Conservation (phyloP, 92 coral and sea anemone species). For the Blastomussa wellsi region DNA sequence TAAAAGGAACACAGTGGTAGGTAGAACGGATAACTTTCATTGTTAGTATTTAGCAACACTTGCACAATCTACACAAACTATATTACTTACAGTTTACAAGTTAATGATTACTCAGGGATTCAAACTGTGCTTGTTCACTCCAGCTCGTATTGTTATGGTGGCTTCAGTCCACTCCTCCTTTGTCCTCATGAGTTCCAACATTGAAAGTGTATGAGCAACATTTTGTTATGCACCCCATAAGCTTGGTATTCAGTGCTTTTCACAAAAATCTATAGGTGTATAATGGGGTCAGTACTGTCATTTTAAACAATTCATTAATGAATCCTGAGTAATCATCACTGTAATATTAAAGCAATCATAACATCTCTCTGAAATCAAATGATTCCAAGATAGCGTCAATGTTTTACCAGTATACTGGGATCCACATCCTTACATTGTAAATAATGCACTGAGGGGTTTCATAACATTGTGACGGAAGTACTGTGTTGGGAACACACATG, state of each 20-base stretch:
- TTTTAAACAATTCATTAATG: background rate
- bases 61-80: background rate
- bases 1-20: constrained; percentile 21
- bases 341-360: background rate
- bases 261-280: background rate
- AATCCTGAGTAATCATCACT: background rate
- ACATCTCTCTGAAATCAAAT: background rate
- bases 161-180: no score
- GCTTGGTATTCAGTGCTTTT: background rate
- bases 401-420: background rate
- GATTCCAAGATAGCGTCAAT: background rate
- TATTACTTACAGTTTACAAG: background rate
- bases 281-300: no score
- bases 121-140: background rate
- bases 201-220: background rate
- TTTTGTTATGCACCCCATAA: background rate
- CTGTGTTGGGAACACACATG: no score
- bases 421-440: background rate
- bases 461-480: background rate
- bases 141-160: no score
- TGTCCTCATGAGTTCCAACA: no score
- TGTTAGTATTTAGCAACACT: background rate
- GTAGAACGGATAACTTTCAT: background rate
- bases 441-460: background rate
- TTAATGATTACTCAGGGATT: background rate